Base-by-base conservation (phyloP, 2,888 invertebrate species). In the Eupithecia vulgata region DNA sequence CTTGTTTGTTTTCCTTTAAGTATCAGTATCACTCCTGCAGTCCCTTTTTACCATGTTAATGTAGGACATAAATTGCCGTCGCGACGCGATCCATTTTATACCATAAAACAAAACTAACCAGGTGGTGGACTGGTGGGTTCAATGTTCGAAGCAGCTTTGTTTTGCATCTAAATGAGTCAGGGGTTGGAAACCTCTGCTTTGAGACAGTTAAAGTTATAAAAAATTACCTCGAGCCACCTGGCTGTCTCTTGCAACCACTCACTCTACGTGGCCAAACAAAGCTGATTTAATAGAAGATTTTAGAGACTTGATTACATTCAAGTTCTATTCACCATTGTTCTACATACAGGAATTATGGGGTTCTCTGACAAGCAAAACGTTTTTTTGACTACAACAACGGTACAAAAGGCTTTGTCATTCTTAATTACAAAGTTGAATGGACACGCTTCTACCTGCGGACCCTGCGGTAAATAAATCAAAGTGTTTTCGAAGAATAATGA, bases 91-190 rank as follows among this genome's bases (percentile, higher is more conserved):
- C 25, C 21, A 25, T 57, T 25, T 25, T 57, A 25, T 25, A 25
- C 57, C 25, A 83, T 85, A 78, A 81, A 73, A 87, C 82, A 86
- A 87, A 87, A 86, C 87, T 84, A 84, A 88, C 93, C 93, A 93
- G 93, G 91, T n/a, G n/a, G n/a, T n/a, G n/a, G n/a, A n/a, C n/a
- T 93, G 93, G 84, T 70, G 83, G 81, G 92, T 92, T 93, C 92
- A 92, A 87, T 86, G 91, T 81, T 87, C 91, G 75, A 81, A 77
- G 83, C 80, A 83, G 85, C 84, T 90, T 90, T 88, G 86, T 90
- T 91, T 90, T 90, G 86, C 89, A 90, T 89, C 85, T 84, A 85
- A 87, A 81, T 82, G 84, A 84, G 86, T 84, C 85, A 85, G 82
- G 84, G 82, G 80, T 83, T 86, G 89, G 87, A 85, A 87, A 80